Conservation (phyloP, 2,888 invertebrate genomes). For the Cataglyphis altisquamis region DNA sequence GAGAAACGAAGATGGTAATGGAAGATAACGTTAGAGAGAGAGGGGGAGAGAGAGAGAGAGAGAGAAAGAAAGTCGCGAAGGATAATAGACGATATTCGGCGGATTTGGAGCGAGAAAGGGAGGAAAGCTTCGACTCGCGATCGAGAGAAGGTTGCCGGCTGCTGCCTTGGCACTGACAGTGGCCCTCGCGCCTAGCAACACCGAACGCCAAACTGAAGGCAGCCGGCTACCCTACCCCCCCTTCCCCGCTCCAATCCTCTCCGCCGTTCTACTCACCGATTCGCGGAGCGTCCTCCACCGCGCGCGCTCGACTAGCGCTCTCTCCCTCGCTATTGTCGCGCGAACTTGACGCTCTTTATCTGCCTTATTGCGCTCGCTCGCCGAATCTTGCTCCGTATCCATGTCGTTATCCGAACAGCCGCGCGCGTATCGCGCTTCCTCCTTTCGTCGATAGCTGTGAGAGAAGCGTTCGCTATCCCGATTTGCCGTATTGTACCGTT, state of each 20-base stretch:
- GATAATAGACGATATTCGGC: conserved; percentile 6
- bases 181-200: conserved; percentile 85
- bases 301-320: conserved; percentile 44
- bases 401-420: background rate
- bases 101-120: conserved; percentile 3
- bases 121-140: conserved; percentile 48
- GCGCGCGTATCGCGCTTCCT: conserved; percentile 52
- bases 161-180: conserved; percentile 85
- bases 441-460: conserved; percentile 24
- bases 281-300: conserved; percentile 23
- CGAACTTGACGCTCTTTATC: conserved; percentile 42
- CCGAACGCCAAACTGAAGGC: conserved; percentile 81
- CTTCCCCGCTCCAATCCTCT: conserved; percentile 55
- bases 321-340: conserved; percentile 48
- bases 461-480: background rate
- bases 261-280: conserved; percentile 22
- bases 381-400: conserved; percentile 4
- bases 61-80: conserved; percentile 13
- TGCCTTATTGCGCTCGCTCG: conserved; percentile 34
- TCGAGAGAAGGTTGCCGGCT: conserved; percentile 76
- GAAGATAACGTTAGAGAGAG: background rate
- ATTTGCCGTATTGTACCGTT: conserved; percentile 9
- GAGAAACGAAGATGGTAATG: background rate
- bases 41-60: too few relatives aligned
- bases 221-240: conserved; percentile 66